Conservation (phyloP, 2,113 vertebrate genomes). For the Odontophorus gujanensis region DNA sequence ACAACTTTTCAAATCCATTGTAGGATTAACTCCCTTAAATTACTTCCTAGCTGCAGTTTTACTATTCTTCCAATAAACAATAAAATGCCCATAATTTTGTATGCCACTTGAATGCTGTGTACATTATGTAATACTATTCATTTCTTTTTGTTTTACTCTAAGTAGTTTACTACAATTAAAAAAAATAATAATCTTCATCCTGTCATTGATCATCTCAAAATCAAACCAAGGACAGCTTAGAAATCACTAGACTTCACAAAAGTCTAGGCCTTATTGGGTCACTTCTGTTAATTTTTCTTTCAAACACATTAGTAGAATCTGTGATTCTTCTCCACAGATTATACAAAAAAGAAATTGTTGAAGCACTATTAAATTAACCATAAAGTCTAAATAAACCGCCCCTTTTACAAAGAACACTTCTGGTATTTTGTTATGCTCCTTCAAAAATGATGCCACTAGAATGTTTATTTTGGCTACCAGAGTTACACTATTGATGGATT, state of each 20-base stretch:
- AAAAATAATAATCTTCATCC: neutral
- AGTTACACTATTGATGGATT: neutral
- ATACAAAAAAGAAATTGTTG: neutral
- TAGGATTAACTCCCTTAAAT: neutral
- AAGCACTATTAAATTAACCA: neutral
- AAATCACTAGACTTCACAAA: neutral
- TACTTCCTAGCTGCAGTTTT: neutral
- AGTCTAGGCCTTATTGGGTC: neutral
- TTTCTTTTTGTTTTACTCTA: neutral
- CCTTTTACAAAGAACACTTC: neutral
- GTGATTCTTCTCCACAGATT: neutral
- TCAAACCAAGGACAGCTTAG: neutral
- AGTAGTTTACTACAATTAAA: neutral
- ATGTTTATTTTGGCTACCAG: neutral
- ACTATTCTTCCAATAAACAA: neutral
- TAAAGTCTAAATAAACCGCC: neutral
- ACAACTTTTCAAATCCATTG: neutral
- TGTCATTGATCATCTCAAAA: neutral
- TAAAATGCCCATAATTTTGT: neutral
- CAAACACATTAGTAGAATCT: neutral
- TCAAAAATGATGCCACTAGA: neutral
- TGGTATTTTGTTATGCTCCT: neutral
- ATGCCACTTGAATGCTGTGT: neutral
- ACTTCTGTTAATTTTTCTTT: neutral
- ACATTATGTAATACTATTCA: neutral